phyloP scores from a whole-genome alignment of 2,888 invertebrate genomes.

The Macrosiphum euphorbiae region DNA sequence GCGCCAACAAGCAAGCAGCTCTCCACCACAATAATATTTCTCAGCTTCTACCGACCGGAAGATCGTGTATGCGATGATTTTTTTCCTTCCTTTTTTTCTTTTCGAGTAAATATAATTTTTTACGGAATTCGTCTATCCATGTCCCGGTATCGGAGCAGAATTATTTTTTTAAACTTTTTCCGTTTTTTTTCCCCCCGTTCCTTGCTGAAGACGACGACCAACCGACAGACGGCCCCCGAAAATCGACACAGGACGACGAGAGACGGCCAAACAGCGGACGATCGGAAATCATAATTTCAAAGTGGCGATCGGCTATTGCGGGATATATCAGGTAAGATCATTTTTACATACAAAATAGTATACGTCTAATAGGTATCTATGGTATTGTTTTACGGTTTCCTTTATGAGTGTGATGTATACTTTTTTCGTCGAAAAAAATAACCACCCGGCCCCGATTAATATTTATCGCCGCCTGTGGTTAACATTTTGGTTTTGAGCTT shows the following conservation, averaged over 20 bases:
- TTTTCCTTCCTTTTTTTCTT: background rate
- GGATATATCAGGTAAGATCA: background rate
- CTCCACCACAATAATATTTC: background rate
- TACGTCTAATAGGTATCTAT: background rate
- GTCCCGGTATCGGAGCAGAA: background rate
- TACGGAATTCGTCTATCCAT: background rate
- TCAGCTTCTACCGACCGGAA: slow-evolving; percentile 13
- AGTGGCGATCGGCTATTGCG: background rate
- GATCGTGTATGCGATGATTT: background rate
- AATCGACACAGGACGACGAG: background rate
- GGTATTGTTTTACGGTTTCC: background rate
- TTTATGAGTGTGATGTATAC: background rate
- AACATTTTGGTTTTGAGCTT: slow-evolving; percentile 5
- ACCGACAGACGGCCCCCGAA: background rate
- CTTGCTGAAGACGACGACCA: background rate
- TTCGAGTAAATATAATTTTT: background rate
- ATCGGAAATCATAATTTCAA: background rate
- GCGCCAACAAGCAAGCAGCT: slow-evolving; percentile 41
- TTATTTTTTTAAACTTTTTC: background rate
- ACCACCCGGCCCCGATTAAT: background rate
- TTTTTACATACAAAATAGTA: background rate
- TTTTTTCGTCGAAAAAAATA: background rate
- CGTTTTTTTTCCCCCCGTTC: background rate
- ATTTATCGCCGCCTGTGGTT: background rate
- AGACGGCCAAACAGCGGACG: background rate